Evolutionary conservation across 2,113 vertebrate species (phyloP).

Genomic region (Siphamia tubifer): DNA sequence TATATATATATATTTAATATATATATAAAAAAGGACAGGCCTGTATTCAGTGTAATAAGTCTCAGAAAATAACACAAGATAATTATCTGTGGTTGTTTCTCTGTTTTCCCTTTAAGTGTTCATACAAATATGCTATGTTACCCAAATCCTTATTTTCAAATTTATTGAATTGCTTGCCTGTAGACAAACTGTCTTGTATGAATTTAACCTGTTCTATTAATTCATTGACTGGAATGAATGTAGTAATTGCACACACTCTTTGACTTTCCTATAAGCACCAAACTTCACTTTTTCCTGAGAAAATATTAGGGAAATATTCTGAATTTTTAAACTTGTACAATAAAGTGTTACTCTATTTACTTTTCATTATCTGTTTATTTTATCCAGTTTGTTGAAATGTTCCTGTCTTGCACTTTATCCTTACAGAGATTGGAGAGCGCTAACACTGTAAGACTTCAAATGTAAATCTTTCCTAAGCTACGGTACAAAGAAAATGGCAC

Average conservation of each 20-base stretch:
- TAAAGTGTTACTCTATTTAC: neutral
- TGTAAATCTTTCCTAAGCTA: constrained; percentile 35
- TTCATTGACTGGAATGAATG: neutral
- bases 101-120: no score
- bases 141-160: no score
- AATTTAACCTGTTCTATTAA: no score
- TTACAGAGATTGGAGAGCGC: constrained; percentile 66
- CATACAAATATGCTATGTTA: no score
- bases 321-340: neutral
- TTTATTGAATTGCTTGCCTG: no score
- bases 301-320: neutral
- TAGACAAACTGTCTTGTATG: neutral
- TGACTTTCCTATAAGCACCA: neutral
- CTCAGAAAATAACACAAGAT: no score
- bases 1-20: neutral
- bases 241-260: neutral
- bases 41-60: neutral
- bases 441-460: constrained; percentile 19
- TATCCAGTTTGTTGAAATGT: constrained; percentile 46
- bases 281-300: neutral
- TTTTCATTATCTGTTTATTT: constrained; percentile 46
- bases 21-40: neutral
- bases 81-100: no score
- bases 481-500: constrained; percentile 36
- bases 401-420: constrained; percentile 88